Percentiles rank a stretch among this genome's conserved stretches.
These are phyloP conservation scores for Ciconia nigra DNA, from an alignment of 2,797 vertebrate species.

Conservation along the genomic window DNA sequence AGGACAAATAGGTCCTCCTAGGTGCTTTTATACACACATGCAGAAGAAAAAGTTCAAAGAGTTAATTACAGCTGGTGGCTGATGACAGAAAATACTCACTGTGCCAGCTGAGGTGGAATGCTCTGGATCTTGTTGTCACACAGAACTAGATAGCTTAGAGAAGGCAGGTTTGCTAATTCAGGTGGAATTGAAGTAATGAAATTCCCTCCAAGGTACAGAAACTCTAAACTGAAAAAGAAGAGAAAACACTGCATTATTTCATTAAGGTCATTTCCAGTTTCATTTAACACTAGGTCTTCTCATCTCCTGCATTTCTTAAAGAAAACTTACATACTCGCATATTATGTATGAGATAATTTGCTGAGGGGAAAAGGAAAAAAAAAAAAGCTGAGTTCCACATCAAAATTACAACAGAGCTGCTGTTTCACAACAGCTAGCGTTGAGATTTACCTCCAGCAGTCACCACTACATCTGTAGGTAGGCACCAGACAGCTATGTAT, in stretches of 20 bases:
- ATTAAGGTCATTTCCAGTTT: neutral
- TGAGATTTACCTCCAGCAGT: neutral
- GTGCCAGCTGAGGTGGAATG: constrained; percentile 93
- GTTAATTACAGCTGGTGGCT: neutral
- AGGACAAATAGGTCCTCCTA: neutral
- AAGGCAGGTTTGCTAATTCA: constrained; percentile 91
- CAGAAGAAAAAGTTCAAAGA: neutral
- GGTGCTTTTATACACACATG: neutral
- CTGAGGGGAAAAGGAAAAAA: neutral
- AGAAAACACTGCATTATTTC: neutral
- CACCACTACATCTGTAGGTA: neutral
- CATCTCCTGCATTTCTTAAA: neutral
- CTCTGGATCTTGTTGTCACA: constrained; percentile 99
- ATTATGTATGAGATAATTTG: neutral
- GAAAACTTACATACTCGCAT: neutral
- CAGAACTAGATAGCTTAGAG: constrained; percentile 91
- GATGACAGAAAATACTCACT: constrained; percentile 77
- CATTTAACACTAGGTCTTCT: neutral
- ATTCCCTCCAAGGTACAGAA: constrained; percentile 96
- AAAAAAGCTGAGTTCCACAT: neutral
- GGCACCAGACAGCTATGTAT: neutral
- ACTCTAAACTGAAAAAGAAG: constrained; percentile 85
- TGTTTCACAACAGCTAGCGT: neutral
- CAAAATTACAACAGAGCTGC: neutral
- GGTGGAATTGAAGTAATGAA: constrained; percentile 92